Conservation (phyloP, 2,888 invertebrate species). For the Synanthedon tipuliformis region DNA sequence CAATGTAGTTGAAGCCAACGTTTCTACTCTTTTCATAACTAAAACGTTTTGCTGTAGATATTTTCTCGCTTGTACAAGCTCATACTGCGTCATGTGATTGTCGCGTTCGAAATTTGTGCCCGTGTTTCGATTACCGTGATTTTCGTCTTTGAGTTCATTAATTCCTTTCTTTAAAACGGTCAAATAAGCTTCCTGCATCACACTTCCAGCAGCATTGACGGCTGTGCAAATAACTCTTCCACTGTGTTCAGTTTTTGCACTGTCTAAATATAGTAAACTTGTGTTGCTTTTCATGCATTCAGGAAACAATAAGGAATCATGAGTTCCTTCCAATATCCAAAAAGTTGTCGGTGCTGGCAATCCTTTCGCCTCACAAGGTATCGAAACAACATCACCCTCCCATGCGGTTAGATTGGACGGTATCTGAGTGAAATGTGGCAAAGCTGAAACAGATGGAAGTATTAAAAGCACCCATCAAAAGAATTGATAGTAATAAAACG, state of each 20-base stretch:
- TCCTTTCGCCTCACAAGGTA: slow-evolving; percentile 92
- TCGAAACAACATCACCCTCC: slow-evolving; percentile 87
- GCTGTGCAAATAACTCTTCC: slow-evolving; percentile 64
- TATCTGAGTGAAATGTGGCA: slow-evolving; percentile 86
- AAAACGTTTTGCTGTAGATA: slow-evolving; percentile 85
- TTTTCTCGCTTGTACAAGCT: slow-evolving; percentile 81
- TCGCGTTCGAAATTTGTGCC: slow-evolving; percentile 45
- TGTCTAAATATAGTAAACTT: slow-evolving; percentile 58
- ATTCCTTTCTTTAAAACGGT: slow-evolving; percentile 56
- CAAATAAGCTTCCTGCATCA: slow-evolving; percentile 63
- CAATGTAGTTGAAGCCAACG: slow-evolving; percentile 80
- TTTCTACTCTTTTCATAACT: slow-evolving; percentile 74
- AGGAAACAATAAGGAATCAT: slow-evolving; percentile 72
- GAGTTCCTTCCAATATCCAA: slow-evolving; percentile 94
- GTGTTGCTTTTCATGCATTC: slow-evolving; percentile 63
- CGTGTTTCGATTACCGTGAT: slow-evolving; percentile 36
- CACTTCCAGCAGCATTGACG: slow-evolving; percentile 62
- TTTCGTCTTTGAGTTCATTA: slow-evolving; percentile 43
- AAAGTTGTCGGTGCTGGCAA: slow-evolving; percentile 94
- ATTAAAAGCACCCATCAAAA: slow-evolving; percentile 46
- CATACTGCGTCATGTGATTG: slow-evolving; percentile 75
- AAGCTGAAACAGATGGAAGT: slow-evolving; percentile 76
- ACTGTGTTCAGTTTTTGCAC: slow-evolving; percentile 52
- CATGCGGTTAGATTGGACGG: slow-evolving; percentile 91
- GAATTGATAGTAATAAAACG: slow-evolving; percentile 52